A percentile compares a stretch with the other conserved stretches of the same genome.
These are phyloP conservation scores for Meteorus sp. DNA, from an alignment of 1,140 invertebrate species.

Conservation along the genomic window DNA sequence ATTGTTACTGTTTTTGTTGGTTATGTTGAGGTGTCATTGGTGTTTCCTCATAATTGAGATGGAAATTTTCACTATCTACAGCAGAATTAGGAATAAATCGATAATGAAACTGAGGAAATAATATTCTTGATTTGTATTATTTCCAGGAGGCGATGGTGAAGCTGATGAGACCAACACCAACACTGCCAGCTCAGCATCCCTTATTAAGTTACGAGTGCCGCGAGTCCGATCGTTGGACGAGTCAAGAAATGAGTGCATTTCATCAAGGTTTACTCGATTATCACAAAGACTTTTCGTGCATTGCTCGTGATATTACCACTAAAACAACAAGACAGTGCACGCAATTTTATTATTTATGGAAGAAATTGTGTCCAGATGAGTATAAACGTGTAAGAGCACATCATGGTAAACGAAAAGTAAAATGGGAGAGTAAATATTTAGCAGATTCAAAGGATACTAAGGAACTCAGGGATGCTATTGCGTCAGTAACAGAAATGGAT, in stretches of 20 bases:
- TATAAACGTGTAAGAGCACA: conserved; percentile 67
- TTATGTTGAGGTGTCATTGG: too few species aligned
- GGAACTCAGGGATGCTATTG: conserved; percentile 53
- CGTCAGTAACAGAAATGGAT: conserved; percentile 54
- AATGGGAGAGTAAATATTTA: conserved; percentile 45
- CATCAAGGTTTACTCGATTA: conserved; percentile 83
- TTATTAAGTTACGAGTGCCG: conserved; percentile 72
- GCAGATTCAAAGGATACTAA: conserved; percentile 47
- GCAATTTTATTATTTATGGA: conserved; percentile 99
- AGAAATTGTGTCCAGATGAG: conserved; percentile 89
- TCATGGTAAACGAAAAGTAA: conserved; percentile 52
- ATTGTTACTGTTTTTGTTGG: too few species aligned
- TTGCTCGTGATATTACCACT: conserved; percentile 82
- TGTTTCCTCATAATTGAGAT: too few species aligned
- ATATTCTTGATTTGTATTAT: conserved; percentile 13
- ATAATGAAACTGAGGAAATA: too few species aligned
- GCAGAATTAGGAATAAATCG: background rate
- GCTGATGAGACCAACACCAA: conserved; percentile 74
- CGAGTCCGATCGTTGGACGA: conserved; percentile 80
- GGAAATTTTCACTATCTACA: conserved; percentile 6
- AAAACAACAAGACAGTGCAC: conserved; percentile 93
- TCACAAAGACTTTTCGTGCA: conserved; percentile 92
- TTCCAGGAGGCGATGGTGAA: conserved; percentile 78
- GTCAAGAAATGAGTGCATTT: conserved; percentile 85
- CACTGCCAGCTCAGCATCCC: conserved; percentile 75